These are phyloP conservation scores for Pipistrellus nathusii DNA, from an alignment of 2,797 vertebrate species.

Conservation along the genomic window DNA sequence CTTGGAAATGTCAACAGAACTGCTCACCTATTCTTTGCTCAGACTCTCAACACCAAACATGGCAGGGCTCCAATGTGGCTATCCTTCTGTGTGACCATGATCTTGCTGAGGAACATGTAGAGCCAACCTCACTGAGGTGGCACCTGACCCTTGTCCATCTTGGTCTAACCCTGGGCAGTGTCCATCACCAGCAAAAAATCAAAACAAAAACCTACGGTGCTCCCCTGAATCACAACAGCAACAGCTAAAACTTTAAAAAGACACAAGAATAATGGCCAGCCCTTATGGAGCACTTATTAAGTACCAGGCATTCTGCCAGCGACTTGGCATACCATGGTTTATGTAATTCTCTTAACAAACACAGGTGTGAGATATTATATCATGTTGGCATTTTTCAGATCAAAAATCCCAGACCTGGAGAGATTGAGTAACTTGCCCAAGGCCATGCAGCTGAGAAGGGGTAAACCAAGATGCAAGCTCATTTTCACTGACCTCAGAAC, in stretches of 20 bases:
- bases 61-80: accelerated
- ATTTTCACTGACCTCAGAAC: neutral
- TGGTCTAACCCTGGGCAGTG: neutral
- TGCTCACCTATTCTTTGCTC: neutral
- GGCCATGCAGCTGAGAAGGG: neutral
- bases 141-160: neutral
- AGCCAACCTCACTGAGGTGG: neutral
- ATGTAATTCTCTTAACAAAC: neutral
- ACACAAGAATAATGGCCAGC: neutral
- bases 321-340: neutral
- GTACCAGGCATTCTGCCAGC: neutral
- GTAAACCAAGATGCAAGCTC: neutral
- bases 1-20: neutral
- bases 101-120: neutral
- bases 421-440: neutral
- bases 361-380: neutral
- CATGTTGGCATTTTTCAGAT: constrained; percentile 5
- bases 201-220: neutral
- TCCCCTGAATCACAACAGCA: neutral
- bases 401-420: neutral
- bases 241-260: neutral
- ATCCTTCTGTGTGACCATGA: neutral
- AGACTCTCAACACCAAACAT: neutral
- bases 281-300: neutral
- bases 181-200: neutral